Base-by-base conservation (phyloP, 2,888 invertebrate species). In the Alentia gelatinosa region DNA sequence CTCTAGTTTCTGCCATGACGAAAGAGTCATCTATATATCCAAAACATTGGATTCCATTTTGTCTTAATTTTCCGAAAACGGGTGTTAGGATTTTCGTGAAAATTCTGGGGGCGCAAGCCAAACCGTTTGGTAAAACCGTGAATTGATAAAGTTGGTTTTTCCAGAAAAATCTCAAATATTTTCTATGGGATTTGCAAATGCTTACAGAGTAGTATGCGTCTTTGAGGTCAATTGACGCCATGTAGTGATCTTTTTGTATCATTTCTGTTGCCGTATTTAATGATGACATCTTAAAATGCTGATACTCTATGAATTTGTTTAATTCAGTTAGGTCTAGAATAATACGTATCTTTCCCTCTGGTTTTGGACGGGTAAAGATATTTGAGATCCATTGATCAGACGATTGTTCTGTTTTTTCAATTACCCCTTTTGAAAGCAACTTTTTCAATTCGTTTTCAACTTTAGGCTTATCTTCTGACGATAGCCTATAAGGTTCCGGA, bases 1-100 rank as follows among this genome's bases (percentile, higher is more conserved):
- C 75, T 19, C 1, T 19, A 1, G 75, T 30, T 7, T 75, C 75
- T 4, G 75, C 7, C 33, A 75, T n/a, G 1, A 75, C 75, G 19
- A 19, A 75, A 30, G 26, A n/a, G 30, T 75, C 75, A 75, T 75
- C 75, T 30, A 75, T 30, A 30, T 35, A 75, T n/a, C 26, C n/a
- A 19, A 26, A 75, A 75, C 75, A 40, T 4, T 1, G 1, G 26
- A 40, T 9, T 9, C 84, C 84, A 19, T 4, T 26, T 5, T 5
- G 15, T 42, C 84, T 84, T 9, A 35, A 19, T 30, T 35, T 1
- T 15, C 15, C 37, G 42, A 35, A 84, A 19, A 40, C 19, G 39
- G 84, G 84, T 15, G 15, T 84, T 39, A 84, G 84, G 1, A 84
- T 7, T 30, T 84, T 84, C 1, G 84, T 84, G 26, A 84, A 84